These are phyloP conservation scores for Gobiocypris rarus DNA, from an alignment of 2,113 vertebrate genomes.

Conservation along the genomic window DNA sequence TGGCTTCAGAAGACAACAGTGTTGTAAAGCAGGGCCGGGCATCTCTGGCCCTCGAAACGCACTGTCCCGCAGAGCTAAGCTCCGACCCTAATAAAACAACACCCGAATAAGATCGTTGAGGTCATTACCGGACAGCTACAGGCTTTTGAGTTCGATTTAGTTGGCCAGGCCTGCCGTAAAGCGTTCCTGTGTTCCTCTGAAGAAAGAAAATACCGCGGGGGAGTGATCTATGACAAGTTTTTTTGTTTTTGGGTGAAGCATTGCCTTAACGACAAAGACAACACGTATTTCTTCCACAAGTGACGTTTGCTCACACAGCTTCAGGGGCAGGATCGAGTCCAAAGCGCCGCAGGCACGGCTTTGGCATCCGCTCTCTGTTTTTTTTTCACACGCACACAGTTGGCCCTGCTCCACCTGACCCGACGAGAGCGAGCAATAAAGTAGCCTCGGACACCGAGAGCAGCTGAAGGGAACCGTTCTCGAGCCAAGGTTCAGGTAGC, in stretches of 20 bases:
- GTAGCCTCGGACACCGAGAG: constrained; percentile 21
- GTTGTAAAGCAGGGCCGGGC: too few relatives aligned
- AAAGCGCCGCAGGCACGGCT: neutral
- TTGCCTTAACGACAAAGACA: neutral
- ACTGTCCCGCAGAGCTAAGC: too few relatives aligned
- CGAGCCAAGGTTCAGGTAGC: constrained; percentile 32
- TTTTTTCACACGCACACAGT: neutral
- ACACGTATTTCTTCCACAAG: neutral
- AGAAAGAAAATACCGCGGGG: too few relatives aligned
- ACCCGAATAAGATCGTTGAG: too few relatives aligned
- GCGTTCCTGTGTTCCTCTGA: neutral
- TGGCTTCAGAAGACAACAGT: too few relatives aligned
- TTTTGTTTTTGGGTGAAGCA: neutral
- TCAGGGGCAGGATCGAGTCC: neutral
- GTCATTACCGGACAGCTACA: too few relatives aligned
- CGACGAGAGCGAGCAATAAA: constrained; percentile 54
- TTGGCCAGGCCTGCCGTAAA: neutral
- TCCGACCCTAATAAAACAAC: too few relatives aligned
- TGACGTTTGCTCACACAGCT: neutral
- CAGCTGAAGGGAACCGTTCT: constrained; percentile 51
- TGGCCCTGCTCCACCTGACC: constrained; percentile 36
- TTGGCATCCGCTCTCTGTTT: neutral
- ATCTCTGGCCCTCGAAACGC: too few relatives aligned
- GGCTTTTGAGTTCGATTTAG: too few relatives aligned
- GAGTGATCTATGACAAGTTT: neutral